Base-by-base conservation (phyloP, 2,888 invertebrate genomes). In the Empis livida region DNA sequence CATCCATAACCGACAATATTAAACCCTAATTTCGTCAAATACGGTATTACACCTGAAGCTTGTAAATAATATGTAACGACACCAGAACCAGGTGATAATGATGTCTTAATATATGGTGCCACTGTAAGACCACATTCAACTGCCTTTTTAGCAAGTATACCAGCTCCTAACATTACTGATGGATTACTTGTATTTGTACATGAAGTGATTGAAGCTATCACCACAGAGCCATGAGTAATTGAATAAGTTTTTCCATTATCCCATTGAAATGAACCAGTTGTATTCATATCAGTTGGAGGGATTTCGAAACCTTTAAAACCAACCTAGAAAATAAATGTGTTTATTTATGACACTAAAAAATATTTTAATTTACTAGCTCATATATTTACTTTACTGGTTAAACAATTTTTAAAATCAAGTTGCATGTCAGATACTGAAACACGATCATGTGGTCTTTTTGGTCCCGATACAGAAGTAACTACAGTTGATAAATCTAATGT, bases 101-200 rank as follows among this genome's bases (percentile, higher is more conserved):
- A 94, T 0, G 97, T 97, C 73, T 99, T 99, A 57, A 99, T 87
- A 70, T 92, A 97, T 0, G 96, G 94, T 10, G 83, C 75, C 2
- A 96, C 94, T 0, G 72, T 76, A 0, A 99, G 75, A 0, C 97
- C 97, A 27, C 84, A 84, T 56, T 88, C 88, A 0, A 96, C 88
- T 0, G 96, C 97, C 51, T 93, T 95, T 72, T 89, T 90, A 0
- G 96, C 96, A 45, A 97, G 67, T 30, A 97, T 68, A 59, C 92
- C 93, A 55, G 97, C 96, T 35, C 94, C 96, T 15, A 97, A 73
- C 96, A 97, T 97, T 8, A 97, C 97, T 55, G 93, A 93, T 0
- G 97, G 96, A 67, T 97, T 97, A 58, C 90, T 91, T 1, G 97
- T 97, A 65, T 99, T 99, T 46, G 97, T 97, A 68, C 97, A 99